Base-by-base conservation (phyloP, 2,797 vertebrate genomes). In the Corythornis leucogaster region DNA sequence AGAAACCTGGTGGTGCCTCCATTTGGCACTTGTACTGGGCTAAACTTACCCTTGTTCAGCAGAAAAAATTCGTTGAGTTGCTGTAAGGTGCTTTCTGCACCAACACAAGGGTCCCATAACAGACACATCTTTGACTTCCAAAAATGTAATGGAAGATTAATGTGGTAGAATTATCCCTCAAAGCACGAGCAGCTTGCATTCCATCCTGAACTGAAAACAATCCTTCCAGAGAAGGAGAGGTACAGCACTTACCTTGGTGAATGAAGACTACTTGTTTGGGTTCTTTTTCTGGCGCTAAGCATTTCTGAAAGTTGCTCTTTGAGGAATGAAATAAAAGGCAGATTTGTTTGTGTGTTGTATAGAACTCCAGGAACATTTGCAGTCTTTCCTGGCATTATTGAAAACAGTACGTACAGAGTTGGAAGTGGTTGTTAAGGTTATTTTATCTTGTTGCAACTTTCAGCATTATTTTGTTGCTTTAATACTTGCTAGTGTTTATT, bases 381-480 rank as follows among this genome's bases (percentile, higher is more conserved):
- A 46, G 55, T 53, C 59, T 82, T 81, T 90, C 58, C 76, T 91
- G 78, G 38, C 38, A 33, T 75, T 70, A 53, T 73, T 70, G 74
- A 76, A 85, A 94, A 61, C 59, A 64, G 77, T 51, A 45, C 35
- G 7, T 74, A 30, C 22, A 38, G 61, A 85, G 50, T 75, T 78
- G 0, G 48, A 58, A 62, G 46, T 17, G 35, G n/a, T 73, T 73
- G 67, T 87, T 78, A 42, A 63, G 59, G 83, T 94, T 93, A 33
- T 40, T 85, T 81, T 86, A 69, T 69, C 64, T 45, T 92, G n/a
- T 92, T 61, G 79, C 79, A 91, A 84, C 85, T 97, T 94, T 58
- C 55, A 88, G 91, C 66, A 59, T 73, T 91, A 73, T 89, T 95
- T 90, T 79, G 26, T 90, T 77, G 55, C 48, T 87, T 94, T 95